A percentile compares a stretch with the other conserved stretches of the same genome.
phyloP scores from a whole-genome alignment of 2,888 invertebrate species.

The Epiperipatus broadwayi region DNA sequence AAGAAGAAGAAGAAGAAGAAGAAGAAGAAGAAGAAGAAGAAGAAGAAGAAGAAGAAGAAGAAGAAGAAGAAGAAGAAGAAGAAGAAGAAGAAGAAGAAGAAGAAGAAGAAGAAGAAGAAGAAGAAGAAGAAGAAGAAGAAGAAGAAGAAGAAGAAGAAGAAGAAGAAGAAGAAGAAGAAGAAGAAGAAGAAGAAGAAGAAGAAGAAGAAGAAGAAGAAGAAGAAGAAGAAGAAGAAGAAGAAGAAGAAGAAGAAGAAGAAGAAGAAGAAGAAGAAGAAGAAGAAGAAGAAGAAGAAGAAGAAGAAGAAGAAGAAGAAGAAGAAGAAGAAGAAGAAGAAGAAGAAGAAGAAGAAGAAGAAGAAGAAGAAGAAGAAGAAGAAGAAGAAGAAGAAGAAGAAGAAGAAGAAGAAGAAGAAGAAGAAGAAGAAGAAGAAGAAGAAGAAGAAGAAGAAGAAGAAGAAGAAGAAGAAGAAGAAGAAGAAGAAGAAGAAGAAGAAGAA shows the following conservation, averaged over 20 bases:
- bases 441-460: conserved; percentile 3
- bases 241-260: conserved; percentile 3
- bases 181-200: conserved; percentile 3
- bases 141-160: conserved; percentile 3
- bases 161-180: conserved; percentile 3
- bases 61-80: conserved; percentile 3
- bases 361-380: conserved; percentile 3
- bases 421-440: conserved; percentile 3
- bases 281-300: conserved; percentile 3
- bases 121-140: conserved; percentile 3
- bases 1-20: conserved; percentile 3
- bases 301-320: conserved; percentile 3
- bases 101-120: conserved; percentile 3
- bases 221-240: conserved; percentile 3
- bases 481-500: conserved; percentile 3
- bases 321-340: conserved; percentile 3
- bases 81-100: conserved; percentile 3
- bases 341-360: conserved; percentile 3
- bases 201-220: conserved; percentile 3
- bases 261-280: conserved; percentile 3
- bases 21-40: conserved; percentile 3
- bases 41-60: conserved; percentile 3
- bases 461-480: conserved; percentile 3
- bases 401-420: conserved; percentile 3
- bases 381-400: conserved; percentile 3